Evolutionary conservation across 2,113 vertebrate genomes (phyloP).

Genomic region (Excalfactoria chinensis): DNA sequence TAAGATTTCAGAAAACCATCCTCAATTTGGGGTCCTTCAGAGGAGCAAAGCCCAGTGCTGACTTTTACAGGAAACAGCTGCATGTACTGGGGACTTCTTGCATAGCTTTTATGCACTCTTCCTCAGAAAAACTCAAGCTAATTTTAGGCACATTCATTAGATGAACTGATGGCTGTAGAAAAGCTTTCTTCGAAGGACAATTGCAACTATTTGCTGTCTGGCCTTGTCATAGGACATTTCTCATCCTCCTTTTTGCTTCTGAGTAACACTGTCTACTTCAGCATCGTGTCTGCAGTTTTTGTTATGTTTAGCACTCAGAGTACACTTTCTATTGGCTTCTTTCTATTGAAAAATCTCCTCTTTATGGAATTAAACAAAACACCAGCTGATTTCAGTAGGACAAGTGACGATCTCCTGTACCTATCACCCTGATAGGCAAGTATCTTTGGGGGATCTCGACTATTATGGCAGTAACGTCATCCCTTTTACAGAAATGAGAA

Average conservation of each 20-base stretch:
- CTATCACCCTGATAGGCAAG: not conserved
- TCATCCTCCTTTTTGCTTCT: not conserved
- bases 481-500: not conserved
- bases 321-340: not conserved
- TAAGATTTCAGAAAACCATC: not conserved
- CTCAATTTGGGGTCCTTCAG: not conserved
- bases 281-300: not conserved
- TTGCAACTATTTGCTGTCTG: not conserved
- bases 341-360: not conserved
- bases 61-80: not conserved
- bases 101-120: not conserved
- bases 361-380: not conserved
- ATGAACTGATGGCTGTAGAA: not conserved
- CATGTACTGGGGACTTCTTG: not conserved
- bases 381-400: not conserved
- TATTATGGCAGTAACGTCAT: not conserved
- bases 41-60: not conserved
- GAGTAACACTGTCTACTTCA: not conserved
- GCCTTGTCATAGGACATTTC: not conserved
- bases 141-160: not conserved
- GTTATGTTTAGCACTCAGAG: not conserved
- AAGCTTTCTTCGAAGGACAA: not conserved
- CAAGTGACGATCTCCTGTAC: not conserved
- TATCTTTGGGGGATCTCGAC: not conserved
- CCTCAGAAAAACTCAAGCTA: not conserved